A percentile compares a stretch with the other conserved stretches of the same genome.
Evolutionary conservation across 2,888 invertebrate genomes (phyloP).

Genomic region (Tenthredo amoena): DNA sequence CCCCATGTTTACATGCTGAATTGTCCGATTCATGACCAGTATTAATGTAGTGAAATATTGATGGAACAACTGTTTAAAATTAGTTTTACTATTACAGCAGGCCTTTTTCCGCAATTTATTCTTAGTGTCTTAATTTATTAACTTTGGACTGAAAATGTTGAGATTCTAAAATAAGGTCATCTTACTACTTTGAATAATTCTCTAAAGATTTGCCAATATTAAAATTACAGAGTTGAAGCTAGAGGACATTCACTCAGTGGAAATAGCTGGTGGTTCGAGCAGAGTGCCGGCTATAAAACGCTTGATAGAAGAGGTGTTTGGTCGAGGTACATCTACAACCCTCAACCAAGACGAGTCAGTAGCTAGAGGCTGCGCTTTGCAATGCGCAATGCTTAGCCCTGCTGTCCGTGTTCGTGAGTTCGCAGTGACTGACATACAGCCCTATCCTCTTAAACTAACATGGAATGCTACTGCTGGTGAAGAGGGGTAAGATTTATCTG

Average conservation of each 20-base stretch:
- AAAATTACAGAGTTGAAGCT: conserved; percentile 84
- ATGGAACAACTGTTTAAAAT: not conserved
- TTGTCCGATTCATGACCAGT: too few relatives aligned
- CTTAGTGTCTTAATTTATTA: too few relatives aligned
- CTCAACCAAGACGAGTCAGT: conserved; percentile 99
- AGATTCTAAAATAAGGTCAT: not conserved
- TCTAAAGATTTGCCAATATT: conserved; percentile 16
- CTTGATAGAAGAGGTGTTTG: conserved; percentile 92
- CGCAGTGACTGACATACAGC: conserved; percentile 94
- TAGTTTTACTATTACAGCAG: not conserved
- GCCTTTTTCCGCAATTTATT: too few relatives aligned
- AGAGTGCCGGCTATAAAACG: conserved; percentile 96
- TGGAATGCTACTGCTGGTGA: conserved; percentile 87
- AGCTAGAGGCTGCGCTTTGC: conserved; percentile 96
- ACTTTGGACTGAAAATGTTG: too few relatives aligned
- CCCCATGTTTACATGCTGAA: not conserved
- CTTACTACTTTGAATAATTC: not conserved
- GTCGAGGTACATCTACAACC: conserved; percentile 94
- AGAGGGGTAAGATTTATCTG: conserved; percentile 78
- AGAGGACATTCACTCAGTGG: conserved; percentile 96
- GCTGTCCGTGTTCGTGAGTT: conserved; percentile 98
- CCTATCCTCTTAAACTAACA: conserved; percentile 91
- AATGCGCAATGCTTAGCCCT: conserved; percentile 98
- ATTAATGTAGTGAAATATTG: too few relatives aligned
- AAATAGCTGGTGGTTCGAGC: conserved; percentile 97